A percentile compares a stretch with the other conserved stretches of the same genome.
Evolutionary conservation across 1,140 invertebrate genomes (phyloP).

Genomic region (Bacillus rossius): DNA sequence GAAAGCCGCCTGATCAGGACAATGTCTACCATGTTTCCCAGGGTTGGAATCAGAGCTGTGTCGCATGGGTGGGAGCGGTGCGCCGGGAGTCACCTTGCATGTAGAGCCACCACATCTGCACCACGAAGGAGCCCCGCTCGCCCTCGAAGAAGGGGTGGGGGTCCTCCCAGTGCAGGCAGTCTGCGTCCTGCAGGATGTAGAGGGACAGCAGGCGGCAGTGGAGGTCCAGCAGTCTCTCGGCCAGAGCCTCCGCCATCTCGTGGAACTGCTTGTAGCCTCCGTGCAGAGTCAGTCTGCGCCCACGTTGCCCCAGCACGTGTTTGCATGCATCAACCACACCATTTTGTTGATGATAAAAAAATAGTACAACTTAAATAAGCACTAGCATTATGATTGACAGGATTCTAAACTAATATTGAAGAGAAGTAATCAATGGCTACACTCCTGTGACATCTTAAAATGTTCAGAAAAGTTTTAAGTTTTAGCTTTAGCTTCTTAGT

Average conservation of each 20-base stretch:
- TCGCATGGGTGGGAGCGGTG: too few species aligned
- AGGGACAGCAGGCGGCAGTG: constrained; percentile 67
- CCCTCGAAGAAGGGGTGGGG: constrained; percentile 56
- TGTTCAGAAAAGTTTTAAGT: too few species aligned
- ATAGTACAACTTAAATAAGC: too few species aligned
- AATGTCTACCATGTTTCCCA: too few species aligned
- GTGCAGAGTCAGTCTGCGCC: constrained; percentile 22
- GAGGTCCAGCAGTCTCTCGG: constrained; percentile 68
- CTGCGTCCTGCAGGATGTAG: constrained; percentile 71
- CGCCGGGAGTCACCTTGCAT: constrained; percentile 70
- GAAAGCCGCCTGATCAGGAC: too few species aligned
- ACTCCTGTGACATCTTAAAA: too few species aligned
- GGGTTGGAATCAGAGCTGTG: too few species aligned
- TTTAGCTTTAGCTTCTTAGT: too few species aligned
- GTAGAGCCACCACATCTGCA: constrained; percentile 83
- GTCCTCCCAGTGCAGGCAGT: constrained; percentile 61
- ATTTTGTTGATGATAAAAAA: not conserved
- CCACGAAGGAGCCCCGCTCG: constrained; percentile 64
- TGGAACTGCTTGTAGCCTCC: constrained; percentile 66
- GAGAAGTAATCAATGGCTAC: too few species aligned
- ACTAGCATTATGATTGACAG: too few species aligned
- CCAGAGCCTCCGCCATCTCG: constrained; percentile 73
- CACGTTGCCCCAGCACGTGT: not conserved
- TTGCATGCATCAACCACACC: not conserved
- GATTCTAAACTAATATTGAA: too few species aligned